Conservation (phyloP, 2,888 invertebrate genomes). For the Teleogryllus oceanicus region DNA sequence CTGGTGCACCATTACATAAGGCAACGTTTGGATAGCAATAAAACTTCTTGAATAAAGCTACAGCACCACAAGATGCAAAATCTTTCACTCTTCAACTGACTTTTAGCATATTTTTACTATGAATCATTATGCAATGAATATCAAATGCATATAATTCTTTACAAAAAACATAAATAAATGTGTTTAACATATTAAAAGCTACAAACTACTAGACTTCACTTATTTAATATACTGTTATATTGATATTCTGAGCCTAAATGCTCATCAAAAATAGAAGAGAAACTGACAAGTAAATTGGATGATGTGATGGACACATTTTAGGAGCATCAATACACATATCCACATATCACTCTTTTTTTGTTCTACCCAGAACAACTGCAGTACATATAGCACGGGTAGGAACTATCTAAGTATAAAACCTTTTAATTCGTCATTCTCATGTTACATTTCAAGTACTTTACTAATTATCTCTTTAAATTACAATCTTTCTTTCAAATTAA, state of each 20-base stretch:
- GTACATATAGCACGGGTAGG: not conserved
- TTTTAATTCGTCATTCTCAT: too few relatives aligned
- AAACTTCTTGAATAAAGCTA: not conserved
- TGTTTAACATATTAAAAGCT: not conserved
- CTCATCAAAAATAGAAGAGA: too few relatives aligned
- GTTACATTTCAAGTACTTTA: too few relatives aligned
- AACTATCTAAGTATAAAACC: not conserved
- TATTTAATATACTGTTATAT: not conserved
- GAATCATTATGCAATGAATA: not conserved
- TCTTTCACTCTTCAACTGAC: not conserved
- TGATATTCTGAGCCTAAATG: too few relatives aligned
- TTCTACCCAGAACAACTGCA: slow-evolving; percentile 1
- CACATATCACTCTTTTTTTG: not conserved
- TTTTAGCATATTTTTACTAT: not conserved
- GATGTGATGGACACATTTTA: too few relatives aligned
- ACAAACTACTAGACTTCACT: not conserved
- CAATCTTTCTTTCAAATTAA: too few relatives aligned
- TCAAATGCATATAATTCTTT: not conserved
- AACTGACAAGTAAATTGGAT: too few relatives aligned
- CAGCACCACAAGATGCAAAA: not conserved
- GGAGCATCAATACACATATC: too few relatives aligned
- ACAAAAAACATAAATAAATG: slow-evolving; percentile 4
- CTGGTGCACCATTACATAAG: too few relatives aligned
- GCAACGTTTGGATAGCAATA: too few relatives aligned
- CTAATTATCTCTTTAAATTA: too few relatives aligned